Evolutionary conservation across 1,140 invertebrate genomes (phyloP).

Genomic region (Drosophila sp.): DNA sequence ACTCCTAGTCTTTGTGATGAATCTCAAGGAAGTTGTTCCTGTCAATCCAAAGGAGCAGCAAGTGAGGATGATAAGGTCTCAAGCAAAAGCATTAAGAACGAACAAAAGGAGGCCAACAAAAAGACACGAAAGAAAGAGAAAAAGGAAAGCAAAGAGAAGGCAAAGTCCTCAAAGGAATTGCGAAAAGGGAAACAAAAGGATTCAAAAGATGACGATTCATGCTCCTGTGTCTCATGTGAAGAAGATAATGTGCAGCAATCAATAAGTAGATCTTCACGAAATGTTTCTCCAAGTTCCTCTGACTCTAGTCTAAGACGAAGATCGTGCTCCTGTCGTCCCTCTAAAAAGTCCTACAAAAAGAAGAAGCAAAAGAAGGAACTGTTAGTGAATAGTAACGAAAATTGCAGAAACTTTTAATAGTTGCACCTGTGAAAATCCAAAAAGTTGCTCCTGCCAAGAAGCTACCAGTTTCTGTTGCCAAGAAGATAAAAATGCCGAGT

Average conservation of each 20-base stretch:
- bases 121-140: neutral
- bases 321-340: too few species aligned
- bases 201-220: neutral
- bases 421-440: neutral
- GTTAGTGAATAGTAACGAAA: neutral
- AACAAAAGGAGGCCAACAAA: neutral
- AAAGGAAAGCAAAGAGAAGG: neutral
- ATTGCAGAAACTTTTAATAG: neutral
- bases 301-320: too few species aligned
- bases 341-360: too few species aligned
- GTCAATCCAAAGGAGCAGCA: neutral
- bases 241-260: neutral
- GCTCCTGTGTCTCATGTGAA: neutral
- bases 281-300: too few species aligned
- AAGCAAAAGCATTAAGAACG: too few species aligned
- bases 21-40: neutral
- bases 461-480: neutral
- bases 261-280: neutral
- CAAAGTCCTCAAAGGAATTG: neutral
- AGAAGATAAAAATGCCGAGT: neutral
- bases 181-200: neutral
- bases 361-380: neutral
- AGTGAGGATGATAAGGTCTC: neutral
- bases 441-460: neutral
- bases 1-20: neutral